Evolutionary conservation across 2,113 vertebrate genomes (phyloP).

Genomic region (Etia nguti): DNA sequence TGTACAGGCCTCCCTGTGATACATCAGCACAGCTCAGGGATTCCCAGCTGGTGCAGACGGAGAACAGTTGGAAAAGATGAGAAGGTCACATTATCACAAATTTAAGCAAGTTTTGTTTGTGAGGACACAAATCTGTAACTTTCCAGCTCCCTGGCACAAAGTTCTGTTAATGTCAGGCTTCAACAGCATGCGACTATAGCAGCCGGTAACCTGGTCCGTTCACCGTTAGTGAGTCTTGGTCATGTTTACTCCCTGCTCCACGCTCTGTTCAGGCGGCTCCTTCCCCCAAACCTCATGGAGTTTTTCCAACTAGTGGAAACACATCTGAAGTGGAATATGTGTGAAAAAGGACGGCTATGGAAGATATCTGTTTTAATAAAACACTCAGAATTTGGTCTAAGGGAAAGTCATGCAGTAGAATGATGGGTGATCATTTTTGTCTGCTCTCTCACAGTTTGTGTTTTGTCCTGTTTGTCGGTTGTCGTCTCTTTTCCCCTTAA

Average conservation of each 20-base stretch:
- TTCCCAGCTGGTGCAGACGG: background rate
- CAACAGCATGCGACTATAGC: background rate
- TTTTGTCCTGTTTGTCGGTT: background rate
- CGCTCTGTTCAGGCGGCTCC: background rate
- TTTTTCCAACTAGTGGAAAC: background rate
- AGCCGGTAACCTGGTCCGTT: background rate
- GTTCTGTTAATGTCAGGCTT: background rate
- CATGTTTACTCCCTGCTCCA: background rate
- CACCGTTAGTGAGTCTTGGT: background rate
- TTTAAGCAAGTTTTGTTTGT: background rate
- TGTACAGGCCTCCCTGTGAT: background rate
- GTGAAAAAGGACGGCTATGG: background rate
- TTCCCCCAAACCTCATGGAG: background rate
- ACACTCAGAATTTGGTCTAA: background rate
- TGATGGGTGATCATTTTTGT: background rate
- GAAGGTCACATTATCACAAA: background rate
- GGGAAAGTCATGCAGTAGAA: background rate
- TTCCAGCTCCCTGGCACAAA: background rate
- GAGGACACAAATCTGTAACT: background rate
- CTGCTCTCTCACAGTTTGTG: background rate
- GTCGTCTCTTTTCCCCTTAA: background rate
- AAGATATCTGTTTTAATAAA: background rate
- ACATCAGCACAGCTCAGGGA: background rate
- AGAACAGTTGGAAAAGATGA: background rate
- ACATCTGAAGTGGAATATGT: background rate